Base-by-base conservation (phyloP, 1,140 invertebrate genomes). In the Catajapyx aquilonaris region DNA sequence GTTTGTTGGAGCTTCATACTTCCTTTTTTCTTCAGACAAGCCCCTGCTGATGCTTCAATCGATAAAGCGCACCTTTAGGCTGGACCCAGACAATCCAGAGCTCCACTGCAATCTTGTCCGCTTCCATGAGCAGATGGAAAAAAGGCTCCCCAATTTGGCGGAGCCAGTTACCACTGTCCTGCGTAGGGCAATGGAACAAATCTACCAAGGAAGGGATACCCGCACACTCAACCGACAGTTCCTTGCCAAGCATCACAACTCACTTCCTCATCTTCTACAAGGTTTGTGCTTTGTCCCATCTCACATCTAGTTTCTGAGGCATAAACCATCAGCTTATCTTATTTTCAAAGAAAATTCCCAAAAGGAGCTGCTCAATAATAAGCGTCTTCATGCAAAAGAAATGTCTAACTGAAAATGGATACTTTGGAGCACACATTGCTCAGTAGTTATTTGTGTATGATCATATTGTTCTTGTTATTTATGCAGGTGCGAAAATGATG, bases 31-130 rank as follows among this genome's bases (percentile, higher is more conserved):
- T 35, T 37, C 34, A 79, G 75, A 69, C 48, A 78, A 77, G 53
- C 70, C 75, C 30, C 60, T 90, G 31, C 59, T 91, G 31, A 88
- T 90, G 84, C 58, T 88, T 36, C 81, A 88, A 59, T 85, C 81
- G 44, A 70, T 94, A 49, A 90, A 85, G 55, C 68, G 88, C 31
- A 85, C 86, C 32, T 68, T 74, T 52, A 64, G 65, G 25, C 50
- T 91, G 39, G 69, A 81, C 50, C 53, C 69, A 2, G 60, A 64
- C 1, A 68, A 90, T 64, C 77, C 81, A 15, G 69, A 77, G 45
- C 62, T 94, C 19, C 86, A 91, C 60, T 69, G 73, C 48, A 88
- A 83, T 53, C 54, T 88, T 23, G 68, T 88, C 35, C 68, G 74
- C 33, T 87, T 88, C 50, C 60, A 68, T 41, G 59, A 50, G 33